Percentiles rank a stretch among this genome's conserved stretches.
Conservation (phyloP, 2,113 vertebrate species). For the Siniperca knerii region DNA sequence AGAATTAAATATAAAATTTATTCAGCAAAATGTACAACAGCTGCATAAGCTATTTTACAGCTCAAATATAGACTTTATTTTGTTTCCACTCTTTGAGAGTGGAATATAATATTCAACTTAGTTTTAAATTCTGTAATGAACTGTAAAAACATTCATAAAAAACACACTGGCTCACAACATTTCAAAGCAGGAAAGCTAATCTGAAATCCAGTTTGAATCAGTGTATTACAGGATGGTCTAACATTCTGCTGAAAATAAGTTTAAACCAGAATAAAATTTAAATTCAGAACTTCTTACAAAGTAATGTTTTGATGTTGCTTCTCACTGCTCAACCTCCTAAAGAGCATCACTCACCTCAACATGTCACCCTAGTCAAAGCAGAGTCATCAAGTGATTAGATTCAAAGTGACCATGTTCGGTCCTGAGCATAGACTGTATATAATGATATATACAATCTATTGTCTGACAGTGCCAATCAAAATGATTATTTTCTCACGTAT, state of each 20-base stretch:
- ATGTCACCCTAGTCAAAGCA: not conserved
- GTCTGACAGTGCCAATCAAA: not conserved
- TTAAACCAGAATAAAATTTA: not conserved
- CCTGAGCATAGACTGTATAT: no score
- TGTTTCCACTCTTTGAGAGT: slow-evolving; percentile 76
- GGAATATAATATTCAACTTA: slow-evolving; percentile 75
- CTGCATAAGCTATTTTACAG: slow-evolving; percentile 79
- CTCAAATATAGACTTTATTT: slow-evolving; percentile 80
- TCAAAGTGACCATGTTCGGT: not conserved
- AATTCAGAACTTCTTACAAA: not conserved
- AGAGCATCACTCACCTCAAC: not conserved
- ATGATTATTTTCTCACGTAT: not conserved
- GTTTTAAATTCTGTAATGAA: slow-evolving; percentile 74
- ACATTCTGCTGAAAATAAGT: not conserved
- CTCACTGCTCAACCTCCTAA: not conserved
- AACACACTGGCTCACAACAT: slow-evolving; percentile 73
- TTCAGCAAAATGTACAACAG: slow-evolving; percentile 88
- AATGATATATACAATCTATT: no score
- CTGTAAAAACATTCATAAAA: slow-evolving; percentile 84
- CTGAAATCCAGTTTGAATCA: slow-evolving; percentile 39
- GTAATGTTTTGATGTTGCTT: not conserved
- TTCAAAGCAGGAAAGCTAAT: slow-evolving; percentile 66
- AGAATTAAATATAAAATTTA: slow-evolving; percentile 86
- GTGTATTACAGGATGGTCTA: not conserved
- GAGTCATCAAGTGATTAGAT: not conserved